phyloP scores from a whole-genome alignment of 1,140 invertebrate genomes.

The Temnothorax curvispinosus region DNA sequence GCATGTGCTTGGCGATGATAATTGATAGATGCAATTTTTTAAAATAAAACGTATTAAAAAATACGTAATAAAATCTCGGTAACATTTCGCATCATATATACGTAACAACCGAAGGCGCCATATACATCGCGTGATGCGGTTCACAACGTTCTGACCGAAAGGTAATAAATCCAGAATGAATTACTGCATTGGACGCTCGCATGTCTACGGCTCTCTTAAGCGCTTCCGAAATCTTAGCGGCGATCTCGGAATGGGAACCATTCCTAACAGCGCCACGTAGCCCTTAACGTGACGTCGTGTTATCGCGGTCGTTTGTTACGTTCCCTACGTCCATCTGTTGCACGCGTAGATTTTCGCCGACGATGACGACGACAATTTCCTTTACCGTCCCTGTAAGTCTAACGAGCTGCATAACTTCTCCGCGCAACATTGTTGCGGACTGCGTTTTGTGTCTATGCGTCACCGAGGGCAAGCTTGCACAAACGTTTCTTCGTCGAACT shows the following conservation, averaged over 20 bases:
- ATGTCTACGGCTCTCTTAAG: conserved; percentile 65
- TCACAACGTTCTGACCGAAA: conserved; percentile 3
- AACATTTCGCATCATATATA: conserved; percentile 8
- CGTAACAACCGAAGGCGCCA: conserved; percentile 15
- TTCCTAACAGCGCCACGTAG: neutral
- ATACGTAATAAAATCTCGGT: conserved; percentile 58
- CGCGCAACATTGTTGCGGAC: neutral
- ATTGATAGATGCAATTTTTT: neutral
- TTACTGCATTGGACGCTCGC: conserved; percentile 57
- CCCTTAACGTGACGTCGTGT: conserved; percentile 43
- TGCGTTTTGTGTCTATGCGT: conserved; percentile 31
- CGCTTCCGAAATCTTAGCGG: conserved; percentile 70
- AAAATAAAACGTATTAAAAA: conserved; percentile 8
- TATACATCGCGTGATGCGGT: conserved; percentile 59
- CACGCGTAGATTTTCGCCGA: conserved; percentile 43
- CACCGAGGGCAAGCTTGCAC: conserved; percentile 1
- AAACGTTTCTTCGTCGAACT: conserved; percentile 20
- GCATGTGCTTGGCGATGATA: neutral
- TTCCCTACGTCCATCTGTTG: conserved; percentile 53
- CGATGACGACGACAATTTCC: conserved; percentile 32
- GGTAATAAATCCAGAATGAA: conserved; percentile 71
- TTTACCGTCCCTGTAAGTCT: neutral
- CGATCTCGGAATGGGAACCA: conserved; percentile 64
- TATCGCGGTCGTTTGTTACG: conserved; percentile 65
- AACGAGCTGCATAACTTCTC: conserved; percentile 30